phyloP scores from a whole-genome alignment of 2,888 invertebrate species.

The Nipponacmea schrenckii region DNA sequence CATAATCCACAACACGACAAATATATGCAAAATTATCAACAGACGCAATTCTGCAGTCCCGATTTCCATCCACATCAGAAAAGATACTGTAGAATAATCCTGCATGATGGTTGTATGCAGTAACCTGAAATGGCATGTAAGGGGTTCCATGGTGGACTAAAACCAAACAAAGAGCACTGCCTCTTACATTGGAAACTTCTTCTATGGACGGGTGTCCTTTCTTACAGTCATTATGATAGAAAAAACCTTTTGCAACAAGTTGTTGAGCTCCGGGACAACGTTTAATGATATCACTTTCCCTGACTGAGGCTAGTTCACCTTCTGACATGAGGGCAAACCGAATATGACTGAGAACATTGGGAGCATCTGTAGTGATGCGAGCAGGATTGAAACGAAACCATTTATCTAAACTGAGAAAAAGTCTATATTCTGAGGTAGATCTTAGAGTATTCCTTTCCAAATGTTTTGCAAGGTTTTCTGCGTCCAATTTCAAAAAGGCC shows the following conservation, averaged over 20 bases:
- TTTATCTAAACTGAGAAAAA: conserved; percentile 56
- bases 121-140: conserved; percentile 65
- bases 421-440: conserved; percentile 54
- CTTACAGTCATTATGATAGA: conserved; percentile 55
- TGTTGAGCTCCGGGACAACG: conserved; percentile 46
- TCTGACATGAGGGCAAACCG: conserved; percentile 64
- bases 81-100: conserved; percentile 59
- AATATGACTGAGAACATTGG: conserved; percentile 52
- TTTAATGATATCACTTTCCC: conserved; percentile 54
- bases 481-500: conserved; percentile 56
- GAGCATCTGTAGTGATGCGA: conserved; percentile 43
- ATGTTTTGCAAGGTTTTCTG: conserved; percentile 50
- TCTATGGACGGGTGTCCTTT: conserved; percentile 58
- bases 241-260: conserved; percentile 52
- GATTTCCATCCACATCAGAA: conserved; percentile 62
- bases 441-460: conserved; percentile 51
- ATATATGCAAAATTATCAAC: conserved; percentile 65
- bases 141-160: conserved; percentile 61
- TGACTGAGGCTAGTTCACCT: conserved; percentile 49
- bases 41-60: conserved; percentile 62
- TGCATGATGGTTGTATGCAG: conserved; percentile 55
- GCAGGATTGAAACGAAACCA: conserved; percentile 56
- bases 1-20: conserved; percentile 66
- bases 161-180: conserved; percentile 48
- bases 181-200: conserved; percentile 47